Evolutionary conservation across 2,113 vertebrate species (phyloP), one percentile per base, ranked within the genome.

Genomic region (Elaphurus davidianus): DNA sequence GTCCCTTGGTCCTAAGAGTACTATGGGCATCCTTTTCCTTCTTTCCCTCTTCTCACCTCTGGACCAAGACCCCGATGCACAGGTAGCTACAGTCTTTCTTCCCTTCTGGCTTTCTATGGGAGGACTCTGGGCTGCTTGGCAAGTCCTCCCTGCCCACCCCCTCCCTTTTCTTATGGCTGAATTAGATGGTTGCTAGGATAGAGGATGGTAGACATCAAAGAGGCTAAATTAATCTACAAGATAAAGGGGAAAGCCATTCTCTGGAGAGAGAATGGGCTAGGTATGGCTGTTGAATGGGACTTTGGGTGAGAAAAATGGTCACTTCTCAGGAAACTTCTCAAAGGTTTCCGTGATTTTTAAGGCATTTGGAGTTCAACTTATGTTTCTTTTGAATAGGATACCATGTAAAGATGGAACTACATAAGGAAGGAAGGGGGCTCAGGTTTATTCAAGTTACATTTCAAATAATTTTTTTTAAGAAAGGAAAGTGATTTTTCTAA

Each of bases 401-500:
- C 27, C 6, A 60, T 2, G 3, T 60, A 21, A 81, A 81, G 78
- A 81, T 47, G 60, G 28, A 74, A n/a, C 28, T 91, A 93, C 17
- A 23, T 19, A 36, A 64, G 55, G n/a, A 27, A 95, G 52, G 33
- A 87, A 64, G 40, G 55, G 43, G 19, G 23, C 28, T 96, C 27
- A 47, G 21, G 1, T 40, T 93, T 74, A 95, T 85, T 95, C 83
- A 87, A 81, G 16, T 87, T 90, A 81, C n/a, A 85, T 87, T 95
- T 96, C 25, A 82, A 91, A 62, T 88, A 45, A 84, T 91, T 95
- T 94, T 87, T 93, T 91, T 67, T 86, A 55, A 71, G 60, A 82
- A 23, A 94, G 27, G 36, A 67, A 88, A 93, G 45, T 81, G 57
- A 82, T 93, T 93, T 93, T 54, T 7, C 5, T 36, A 93, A 90